Conservation (phyloP, 2,797 vertebrate genomes). For the Muraenolepis orangiensis region DNA sequence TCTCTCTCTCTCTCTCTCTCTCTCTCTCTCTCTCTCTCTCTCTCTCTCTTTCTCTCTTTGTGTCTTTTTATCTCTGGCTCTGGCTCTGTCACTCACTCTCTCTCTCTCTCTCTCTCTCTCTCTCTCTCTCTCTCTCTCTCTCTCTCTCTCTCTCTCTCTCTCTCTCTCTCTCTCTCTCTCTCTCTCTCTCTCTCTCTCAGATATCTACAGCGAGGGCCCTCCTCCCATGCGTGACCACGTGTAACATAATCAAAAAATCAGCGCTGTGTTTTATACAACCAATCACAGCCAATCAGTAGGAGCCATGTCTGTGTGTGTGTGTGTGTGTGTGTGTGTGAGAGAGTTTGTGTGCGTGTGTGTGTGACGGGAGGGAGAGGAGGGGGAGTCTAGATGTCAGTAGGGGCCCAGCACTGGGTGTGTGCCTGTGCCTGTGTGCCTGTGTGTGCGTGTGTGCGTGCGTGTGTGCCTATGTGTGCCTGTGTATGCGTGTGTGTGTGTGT, state of each 20-base stretch:
- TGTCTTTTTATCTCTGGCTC: too few relatives aligned
- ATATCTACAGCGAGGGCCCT: conserved; percentile 59
- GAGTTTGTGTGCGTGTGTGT: conserved; percentile 36
- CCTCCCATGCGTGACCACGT: conserved; percentile 61
- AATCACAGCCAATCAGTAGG: conserved; percentile 77
- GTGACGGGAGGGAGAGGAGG: conserved; percentile 9
- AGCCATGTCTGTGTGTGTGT: conserved; percentile 39
- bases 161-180: conserved; percentile 13
- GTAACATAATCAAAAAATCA: conserved; percentile 80
- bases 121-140: conserved; percentile 2
- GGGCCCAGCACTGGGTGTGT: conserved; percentile 60
- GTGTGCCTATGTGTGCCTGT: conserved; percentile 33
- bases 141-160: conserved; percentile 6
- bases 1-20: too few relatives aligned
- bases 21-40: too few relatives aligned
- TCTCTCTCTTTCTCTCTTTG: too few relatives aligned
- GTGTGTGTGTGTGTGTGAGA: not conserved
- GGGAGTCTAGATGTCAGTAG: conserved; percentile 25
- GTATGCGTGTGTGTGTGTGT: not conserved
- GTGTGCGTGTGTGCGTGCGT: not conserved
- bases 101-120: conserved; percentile 42
- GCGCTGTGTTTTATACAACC: conserved; percentile 77
- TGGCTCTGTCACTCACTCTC: too few relatives aligned
- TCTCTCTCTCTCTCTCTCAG: conserved; percentile 27
- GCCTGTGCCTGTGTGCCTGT: not conserved